Evolutionary conservation across 2,113 vertebrate species (phyloP).

Genomic region (Hippocampus mohnikei): DNA sequence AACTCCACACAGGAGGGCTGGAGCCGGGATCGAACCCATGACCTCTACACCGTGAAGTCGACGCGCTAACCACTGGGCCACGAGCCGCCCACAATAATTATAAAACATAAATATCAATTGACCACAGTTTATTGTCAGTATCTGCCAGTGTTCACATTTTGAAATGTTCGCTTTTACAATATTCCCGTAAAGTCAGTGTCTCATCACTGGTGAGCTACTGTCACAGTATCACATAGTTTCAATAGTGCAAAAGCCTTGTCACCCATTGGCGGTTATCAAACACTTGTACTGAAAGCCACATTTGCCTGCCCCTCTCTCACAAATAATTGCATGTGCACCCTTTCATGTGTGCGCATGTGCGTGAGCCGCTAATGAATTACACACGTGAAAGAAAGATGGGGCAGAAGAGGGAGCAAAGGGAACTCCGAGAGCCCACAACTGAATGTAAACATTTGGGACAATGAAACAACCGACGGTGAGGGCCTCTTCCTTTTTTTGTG

Average conservation of each 20-base stretch:
- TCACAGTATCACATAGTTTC: neutral
- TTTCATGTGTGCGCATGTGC: neutral
- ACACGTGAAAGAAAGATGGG: constrained; percentile 19
- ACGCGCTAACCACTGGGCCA: too few species aligned
- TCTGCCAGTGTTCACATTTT: too few species aligned
- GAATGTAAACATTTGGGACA: constrained; percentile 28
- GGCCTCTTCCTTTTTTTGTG: constrained; percentile 23
- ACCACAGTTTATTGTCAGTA: too few species aligned
- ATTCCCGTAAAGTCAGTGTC: too few species aligned
- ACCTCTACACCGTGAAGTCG: too few species aligned
- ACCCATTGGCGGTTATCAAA: neutral
- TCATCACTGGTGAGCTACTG: neutral
- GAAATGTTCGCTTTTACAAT: too few species aligned
- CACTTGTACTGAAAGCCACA: neutral
- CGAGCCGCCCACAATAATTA: too few species aligned
- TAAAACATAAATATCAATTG: too few species aligned
- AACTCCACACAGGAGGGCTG: too few species aligned
- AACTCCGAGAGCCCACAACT: constrained; percentile 1
- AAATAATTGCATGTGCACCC: neutral
- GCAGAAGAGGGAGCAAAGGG: constrained; percentile 3
- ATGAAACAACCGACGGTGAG: constrained; percentile 19
- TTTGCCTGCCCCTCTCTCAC: neutral
- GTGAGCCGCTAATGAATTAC: constrained; percentile 23
- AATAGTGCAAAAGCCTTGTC: neutral
- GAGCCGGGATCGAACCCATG: too few species aligned